Percentiles rank a stretch among this genome's conserved stretches.
phyloP scores from a whole-genome alignment of 2,888 invertebrate species.

The Chrysotoxum bicinctum region DNA sequence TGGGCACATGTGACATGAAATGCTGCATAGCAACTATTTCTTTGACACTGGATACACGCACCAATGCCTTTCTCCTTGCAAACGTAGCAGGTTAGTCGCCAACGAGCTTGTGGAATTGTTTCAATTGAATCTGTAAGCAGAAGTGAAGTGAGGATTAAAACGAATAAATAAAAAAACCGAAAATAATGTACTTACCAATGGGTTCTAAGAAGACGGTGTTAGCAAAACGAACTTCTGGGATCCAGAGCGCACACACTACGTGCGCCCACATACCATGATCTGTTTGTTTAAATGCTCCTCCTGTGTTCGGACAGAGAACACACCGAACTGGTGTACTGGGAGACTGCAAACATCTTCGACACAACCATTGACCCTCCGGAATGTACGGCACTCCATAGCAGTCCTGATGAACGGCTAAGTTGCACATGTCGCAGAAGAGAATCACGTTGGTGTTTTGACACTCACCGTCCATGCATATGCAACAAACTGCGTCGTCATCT shows the following conservation, averaged over 20 bases:
- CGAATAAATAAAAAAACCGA: background rate
- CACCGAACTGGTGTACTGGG: constrained; percentile 98
- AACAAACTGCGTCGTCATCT: constrained; percentile 99
- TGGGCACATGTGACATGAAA: constrained; percentile 99
- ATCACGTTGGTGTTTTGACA: constrained; percentile 99
- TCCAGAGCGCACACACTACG: constrained; percentile 99
- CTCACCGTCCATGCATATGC: constrained; percentile 99
- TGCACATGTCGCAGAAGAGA: constrained; percentile 99
- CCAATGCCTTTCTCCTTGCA: constrained; percentile 96
- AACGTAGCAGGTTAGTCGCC: constrained; percentile 98
- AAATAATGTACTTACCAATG: constrained; percentile 84
- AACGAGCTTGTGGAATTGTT: constrained; percentile 96
- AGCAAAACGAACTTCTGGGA: constrained; percentile 98
- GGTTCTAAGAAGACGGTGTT: constrained; percentile 99
- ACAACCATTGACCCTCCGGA: constrained; percentile 98
- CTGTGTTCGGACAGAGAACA: constrained; percentile 98
- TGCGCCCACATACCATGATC: constrained; percentile 98
- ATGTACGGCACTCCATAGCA: constrained; percentile 98
- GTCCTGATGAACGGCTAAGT: constrained; percentile 99
- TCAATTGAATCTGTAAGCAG: constrained; percentile 91
- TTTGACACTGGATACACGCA: constrained; percentile 99
- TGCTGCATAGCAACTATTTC: constrained; percentile 97
- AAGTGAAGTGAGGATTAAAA: background rate
- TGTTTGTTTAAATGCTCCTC: constrained; percentile 99
- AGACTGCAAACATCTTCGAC: constrained; percentile 96